Evolutionary conservation across 2,888 invertebrate genomes (phyloP), one percentile per base, ranked within the genome.

Genomic region (Tubiluchus corallicola): DNA sequence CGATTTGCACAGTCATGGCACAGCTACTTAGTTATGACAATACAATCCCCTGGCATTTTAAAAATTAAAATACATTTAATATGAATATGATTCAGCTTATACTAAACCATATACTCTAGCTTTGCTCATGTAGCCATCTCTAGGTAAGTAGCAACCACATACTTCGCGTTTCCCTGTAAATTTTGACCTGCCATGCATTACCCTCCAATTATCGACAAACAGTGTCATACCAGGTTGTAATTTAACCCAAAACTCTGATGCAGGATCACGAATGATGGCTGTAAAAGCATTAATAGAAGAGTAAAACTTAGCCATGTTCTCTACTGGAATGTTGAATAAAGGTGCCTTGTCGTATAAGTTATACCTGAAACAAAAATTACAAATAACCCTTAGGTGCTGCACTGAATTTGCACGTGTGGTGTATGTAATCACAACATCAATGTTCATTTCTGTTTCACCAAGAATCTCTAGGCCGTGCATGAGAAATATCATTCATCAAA

Each of bases 191-290:
- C 81, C 82, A 54, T 84, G 83, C 2, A 81, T 63, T 1, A 81
- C 68, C 44, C 83, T 68, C 72, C 79, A 82, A 64, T 83, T 83
- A 57, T 83, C 80, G 53, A 82, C 71, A 42, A 77, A 72, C 49
- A 81, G 64, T 5, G 82, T 73, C 13, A 70, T 71, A 17, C 82
- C 82, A 45, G 82, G 79, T 37, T 58, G 56, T 17, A 68, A 53
- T 21, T 52, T 53, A 9, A 65, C 44, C 54, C 54, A 53, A 42
- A 53, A 44, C 39, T 63, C 13, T 72, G 65, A 41, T 74, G 64
- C 47, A n/a, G 51, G 44, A 37, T 51, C 38, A 21, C 48, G 44
- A 18, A 61, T 51, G 20, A 52, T 45, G 2, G 42, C 17, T 3
- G 52, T 47, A 9, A 61, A 50, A 18, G 42, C 41, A 16, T 43